phyloP scores from a whole-genome alignment of 2,888 invertebrate genomes.

The Protula sp. region DNA sequence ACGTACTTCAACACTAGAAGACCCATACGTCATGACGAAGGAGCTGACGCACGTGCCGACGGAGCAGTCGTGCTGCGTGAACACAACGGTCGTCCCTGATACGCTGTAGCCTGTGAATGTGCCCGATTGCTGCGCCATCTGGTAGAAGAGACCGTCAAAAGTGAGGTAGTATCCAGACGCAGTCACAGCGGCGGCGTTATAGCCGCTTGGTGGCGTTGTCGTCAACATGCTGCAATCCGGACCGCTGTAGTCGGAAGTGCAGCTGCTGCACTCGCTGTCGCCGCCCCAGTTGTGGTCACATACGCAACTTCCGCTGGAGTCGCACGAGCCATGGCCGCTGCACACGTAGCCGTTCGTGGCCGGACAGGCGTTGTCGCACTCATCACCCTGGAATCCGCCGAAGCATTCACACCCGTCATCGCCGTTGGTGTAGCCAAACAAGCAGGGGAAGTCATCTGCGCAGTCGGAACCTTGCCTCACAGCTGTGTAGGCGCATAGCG shows the following conservation, averaged over 20 bases:
- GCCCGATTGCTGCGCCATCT: not conserved
- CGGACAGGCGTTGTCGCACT: constrained; percentile 26
- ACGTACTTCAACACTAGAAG: not conserved
- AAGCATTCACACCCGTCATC: constrained; percentile 23
- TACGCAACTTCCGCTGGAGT: constrained; percentile 18
- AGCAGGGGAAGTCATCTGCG: not conserved
- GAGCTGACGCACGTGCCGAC: not conserved
- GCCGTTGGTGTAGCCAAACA: not conserved
- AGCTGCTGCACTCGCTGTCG: constrained; percentile 14
- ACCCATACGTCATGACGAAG: not conserved
- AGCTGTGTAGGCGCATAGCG: not conserved
- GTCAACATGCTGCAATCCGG: constrained; percentile 14
- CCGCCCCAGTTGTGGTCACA: constrained; percentile 18
- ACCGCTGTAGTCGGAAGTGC: constrained; percentile 17
- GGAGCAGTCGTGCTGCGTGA: not conserved
- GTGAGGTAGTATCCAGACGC: not conserved
- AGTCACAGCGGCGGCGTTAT: not conserved
- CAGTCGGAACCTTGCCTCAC: not conserved
- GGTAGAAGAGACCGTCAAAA: not conserved
- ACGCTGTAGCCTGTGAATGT: not conserved
- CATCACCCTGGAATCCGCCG: constrained; percentile 27
- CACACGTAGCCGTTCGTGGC: constrained; percentile 15
- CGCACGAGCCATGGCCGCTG: constrained; percentile 25
- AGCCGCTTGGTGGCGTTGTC: not conserved
- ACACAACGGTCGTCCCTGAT: not conserved